Conservation (phyloP, 2,797 vertebrate genomes). For the Moxostoma hubbsi region DNA sequence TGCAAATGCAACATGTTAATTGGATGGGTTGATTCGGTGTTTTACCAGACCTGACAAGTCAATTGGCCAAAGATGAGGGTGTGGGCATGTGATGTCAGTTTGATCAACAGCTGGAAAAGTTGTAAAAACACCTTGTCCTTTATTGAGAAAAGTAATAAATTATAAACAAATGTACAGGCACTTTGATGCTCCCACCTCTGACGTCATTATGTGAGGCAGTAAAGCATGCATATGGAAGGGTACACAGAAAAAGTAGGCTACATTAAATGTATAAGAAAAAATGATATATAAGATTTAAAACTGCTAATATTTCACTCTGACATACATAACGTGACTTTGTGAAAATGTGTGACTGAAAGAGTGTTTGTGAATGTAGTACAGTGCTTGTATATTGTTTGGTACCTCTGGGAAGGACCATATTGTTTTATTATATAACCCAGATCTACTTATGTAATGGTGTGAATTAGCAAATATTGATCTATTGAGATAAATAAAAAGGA, state of each 20-base stretch:
- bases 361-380: constrained; percentile 31
- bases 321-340: not conserved
- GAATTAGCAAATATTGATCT: not conserved
- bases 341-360: not conserved
- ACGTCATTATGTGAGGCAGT: constrained; percentile 49
- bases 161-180: constrained; percentile 66
- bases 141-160: constrained; percentile 75
- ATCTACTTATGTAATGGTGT: not conserved
- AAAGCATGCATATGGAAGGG: constrained; percentile 58
- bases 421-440: constrained; percentile 31
- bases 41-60: no score
- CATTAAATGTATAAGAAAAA: constrained; percentile 42
- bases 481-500: not conserved
- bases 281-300: not conserved
- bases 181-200: constrained; percentile 42
- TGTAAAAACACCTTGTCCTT: constrained; percentile 71
- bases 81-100: not conserved
- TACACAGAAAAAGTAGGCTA: constrained; percentile 39
- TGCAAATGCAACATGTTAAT: not conserved
- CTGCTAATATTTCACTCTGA: not conserved
- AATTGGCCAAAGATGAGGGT: not conserved
- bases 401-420: constrained; percentile 20
- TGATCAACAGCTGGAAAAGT: constrained; percentile 33
- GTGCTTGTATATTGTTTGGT: constrained; percentile 40
- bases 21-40: not conserved